phyloP scores from a whole-genome alignment of 2,113 vertebrate genomes.

The Mirounga angustirostris region DNA sequence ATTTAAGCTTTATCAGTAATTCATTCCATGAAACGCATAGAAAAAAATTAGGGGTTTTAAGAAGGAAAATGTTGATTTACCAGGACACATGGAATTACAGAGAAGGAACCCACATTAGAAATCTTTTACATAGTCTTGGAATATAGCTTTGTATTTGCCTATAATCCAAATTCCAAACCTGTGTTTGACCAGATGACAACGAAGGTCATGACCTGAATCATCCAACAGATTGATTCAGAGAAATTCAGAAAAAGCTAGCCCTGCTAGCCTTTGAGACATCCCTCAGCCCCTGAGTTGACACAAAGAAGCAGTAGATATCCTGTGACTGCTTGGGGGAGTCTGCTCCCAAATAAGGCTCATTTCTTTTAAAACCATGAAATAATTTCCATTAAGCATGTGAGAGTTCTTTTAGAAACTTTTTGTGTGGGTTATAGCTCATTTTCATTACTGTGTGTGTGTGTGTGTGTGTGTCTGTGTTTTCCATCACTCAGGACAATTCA shows the following conservation, averaged over 20 bases:
- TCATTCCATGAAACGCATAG: background rate
- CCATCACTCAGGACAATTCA: conserved; percentile 57
- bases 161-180: conserved; percentile 43
- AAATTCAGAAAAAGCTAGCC: background rate
- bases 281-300: background rate
- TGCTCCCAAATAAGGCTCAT: background rate
- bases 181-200: conserved; percentile 47
- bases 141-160: background rate
- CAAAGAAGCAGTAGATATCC: background rate
- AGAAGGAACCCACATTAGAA: background rate
- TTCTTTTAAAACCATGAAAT: conserved; percentile 53
- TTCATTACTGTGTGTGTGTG: background rate
- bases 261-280: background rate
- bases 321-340: background rate
- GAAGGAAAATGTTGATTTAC: background rate
- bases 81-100: background rate
- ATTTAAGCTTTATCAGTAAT: background rate
- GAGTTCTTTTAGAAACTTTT: conserved; percentile 52
- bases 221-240: background rate
- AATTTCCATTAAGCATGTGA: conserved; percentile 32
- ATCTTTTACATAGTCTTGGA: background rate
- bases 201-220: conserved; percentile 3
- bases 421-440: conserved; percentile 57
- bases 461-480: background rate
- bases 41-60: background rate